Percentiles rank a stretch among this genome's conserved stretches.
These are phyloP conservation scores for Thinocorus orbignyianus DNA, from an alignment of 2,113 vertebrate genomes.

Conservation along the genomic window DNA sequence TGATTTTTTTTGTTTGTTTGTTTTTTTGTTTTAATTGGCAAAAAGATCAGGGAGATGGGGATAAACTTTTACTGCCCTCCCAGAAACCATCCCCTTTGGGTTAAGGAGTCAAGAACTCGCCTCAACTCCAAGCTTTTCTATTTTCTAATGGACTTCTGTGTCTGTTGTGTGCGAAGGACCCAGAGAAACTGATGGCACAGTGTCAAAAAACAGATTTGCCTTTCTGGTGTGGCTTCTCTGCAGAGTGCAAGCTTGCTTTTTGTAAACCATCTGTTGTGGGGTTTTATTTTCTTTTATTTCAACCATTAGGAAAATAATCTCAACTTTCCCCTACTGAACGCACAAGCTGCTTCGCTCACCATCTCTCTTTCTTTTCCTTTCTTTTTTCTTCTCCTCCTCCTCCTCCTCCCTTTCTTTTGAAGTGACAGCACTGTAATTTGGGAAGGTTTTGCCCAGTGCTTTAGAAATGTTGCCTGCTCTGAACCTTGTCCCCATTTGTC, in stretches of 20 bases:
- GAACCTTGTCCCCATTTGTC: background rate
- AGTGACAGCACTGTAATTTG: background rate
- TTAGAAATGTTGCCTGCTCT: background rate
- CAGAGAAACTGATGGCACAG: background rate
- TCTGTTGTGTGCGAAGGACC: background rate
- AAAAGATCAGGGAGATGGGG: background rate
- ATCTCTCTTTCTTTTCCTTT: background rate
- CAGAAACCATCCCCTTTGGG: background rate
- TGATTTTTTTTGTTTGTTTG: background rate
- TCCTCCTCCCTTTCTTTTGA: background rate
- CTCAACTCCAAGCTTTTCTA: background rate
- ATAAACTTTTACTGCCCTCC: background rate
- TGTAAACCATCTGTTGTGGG: background rate
- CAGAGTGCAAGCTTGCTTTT: conserved; percentile 59
- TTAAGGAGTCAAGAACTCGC: background rate
- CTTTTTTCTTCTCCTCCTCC: background rate
- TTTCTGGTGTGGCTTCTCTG: conserved; percentile 58
- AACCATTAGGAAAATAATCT: background rate
- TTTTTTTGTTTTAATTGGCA: background rate
- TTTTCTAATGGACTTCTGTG: background rate
- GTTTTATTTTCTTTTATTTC: conserved; percentile 2
- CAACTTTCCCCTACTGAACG: background rate
- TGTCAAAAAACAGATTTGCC: background rate
- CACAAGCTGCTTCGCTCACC: conserved; percentile 51
- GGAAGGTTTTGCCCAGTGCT: background rate